These are phyloP conservation scores for Nebria salina DNA, from an alignment of 2,888 invertebrate species.

Conservation along the genomic window DNA sequence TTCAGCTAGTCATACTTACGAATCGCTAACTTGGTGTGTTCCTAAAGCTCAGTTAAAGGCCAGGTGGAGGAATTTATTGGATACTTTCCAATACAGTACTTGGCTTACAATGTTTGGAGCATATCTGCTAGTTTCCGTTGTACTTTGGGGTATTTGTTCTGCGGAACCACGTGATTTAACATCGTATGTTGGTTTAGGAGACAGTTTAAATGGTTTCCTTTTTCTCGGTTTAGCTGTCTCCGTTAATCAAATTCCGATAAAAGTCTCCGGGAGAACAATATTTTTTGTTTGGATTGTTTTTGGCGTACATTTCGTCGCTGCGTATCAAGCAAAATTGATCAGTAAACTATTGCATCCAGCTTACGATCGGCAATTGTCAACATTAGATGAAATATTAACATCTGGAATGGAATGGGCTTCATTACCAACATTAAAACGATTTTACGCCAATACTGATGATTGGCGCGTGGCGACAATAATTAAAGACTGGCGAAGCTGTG, in stretches of 20 bases:
- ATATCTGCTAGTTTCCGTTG: conserved; percentile 52
- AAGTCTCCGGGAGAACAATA: not conserved
- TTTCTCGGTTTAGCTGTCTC: not conserved
- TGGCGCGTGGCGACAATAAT: not conserved
- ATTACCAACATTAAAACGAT: conserved; percentile 14
- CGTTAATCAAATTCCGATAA: not conserved
- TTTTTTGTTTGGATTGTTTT: conserved; percentile 17
- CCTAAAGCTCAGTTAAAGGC: conserved; percentile 4
- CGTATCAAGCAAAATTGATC: conserved; percentile 52
- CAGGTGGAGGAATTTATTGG: conserved; percentile 58
- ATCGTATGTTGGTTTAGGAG: not conserved
- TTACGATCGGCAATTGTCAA: conserved; percentile 15
- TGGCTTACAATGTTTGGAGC: conserved; percentile 63
- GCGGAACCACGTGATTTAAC: not conserved
- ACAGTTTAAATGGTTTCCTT: not conserved
- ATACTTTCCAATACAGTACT: conserved; percentile 62
- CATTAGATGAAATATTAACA: conserved; percentile 20
- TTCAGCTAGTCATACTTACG: not conserved
- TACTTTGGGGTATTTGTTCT: not conserved
- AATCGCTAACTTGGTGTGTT: conserved; percentile 4
- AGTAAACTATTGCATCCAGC: conserved; percentile 4
- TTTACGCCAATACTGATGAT: conserved; percentile 20
- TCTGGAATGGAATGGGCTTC: not conserved
- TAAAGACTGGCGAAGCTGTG: not conserved
- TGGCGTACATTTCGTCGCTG: conserved; percentile 5